Conservation (phyloP, 2,113 vertebrate genomes). For the Poicephalus meyeri region DNA sequence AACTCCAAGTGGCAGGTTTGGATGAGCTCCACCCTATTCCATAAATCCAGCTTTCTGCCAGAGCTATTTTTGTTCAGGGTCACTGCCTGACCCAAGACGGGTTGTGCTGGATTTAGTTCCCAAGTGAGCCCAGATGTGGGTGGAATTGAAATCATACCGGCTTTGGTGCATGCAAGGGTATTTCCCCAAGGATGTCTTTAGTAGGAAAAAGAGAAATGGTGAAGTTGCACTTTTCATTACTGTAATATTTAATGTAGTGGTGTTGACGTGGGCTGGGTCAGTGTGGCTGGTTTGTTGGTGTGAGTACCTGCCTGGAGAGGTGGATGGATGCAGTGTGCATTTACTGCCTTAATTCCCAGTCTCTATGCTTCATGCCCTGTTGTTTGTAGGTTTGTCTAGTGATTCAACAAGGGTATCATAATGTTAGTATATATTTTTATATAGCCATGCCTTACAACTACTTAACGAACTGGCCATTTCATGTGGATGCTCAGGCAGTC, state of each 20-base stretch:
- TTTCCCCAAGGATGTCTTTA: constrained; percentile 31
- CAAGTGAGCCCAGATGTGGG: constrained; percentile 56
- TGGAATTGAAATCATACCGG: constrained; percentile 9
- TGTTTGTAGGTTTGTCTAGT: neutral
- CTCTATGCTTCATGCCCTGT: rapidly evolving
- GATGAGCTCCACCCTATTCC: constrained; percentile 15
- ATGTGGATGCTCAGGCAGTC: neutral
- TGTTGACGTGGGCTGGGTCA: neutral
- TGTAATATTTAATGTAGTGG: neutral
- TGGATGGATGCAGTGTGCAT: neutral
- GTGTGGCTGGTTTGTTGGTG: neutral
- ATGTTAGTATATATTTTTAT: neutral
- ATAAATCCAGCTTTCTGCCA: constrained; percentile 19
- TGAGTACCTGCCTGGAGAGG: neutral
- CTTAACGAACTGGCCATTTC: neutral
- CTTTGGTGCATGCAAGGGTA: neutral
- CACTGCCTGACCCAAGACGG: constrained; percentile 34
- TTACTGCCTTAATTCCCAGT: neutral
- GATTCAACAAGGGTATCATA: neutral
- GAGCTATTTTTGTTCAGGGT: constrained; percentile 45
- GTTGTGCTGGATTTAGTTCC: constrained; percentile 47
- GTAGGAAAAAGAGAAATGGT: constrained; percentile 7
- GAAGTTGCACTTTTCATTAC: neutral
- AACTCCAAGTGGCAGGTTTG: neutral
- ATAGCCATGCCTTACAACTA: neutral